Base-by-base conservation (phyloP, 2,888 invertebrate genomes). In the Dendrolimus pini region DNA sequence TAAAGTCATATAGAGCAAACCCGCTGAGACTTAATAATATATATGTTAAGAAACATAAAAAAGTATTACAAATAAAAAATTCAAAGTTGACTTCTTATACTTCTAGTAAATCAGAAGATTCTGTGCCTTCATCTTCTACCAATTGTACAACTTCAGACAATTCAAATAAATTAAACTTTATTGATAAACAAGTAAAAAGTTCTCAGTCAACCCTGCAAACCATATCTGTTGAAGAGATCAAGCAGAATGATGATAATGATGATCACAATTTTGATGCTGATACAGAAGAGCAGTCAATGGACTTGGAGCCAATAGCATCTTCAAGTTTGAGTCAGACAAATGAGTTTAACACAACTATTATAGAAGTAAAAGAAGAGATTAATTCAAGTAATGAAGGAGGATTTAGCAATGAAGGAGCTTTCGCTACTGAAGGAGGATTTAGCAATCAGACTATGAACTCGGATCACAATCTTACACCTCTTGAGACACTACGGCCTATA, bases 11-110 rank as follows among this genome's bases (percentile, higher is more conserved):
- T 61, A 78, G 72, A 64, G 76, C 69, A 62, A 80, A 79, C 61
- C 66, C 77, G 57, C 66, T 88, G 67, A 82, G 80, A 70, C 72
- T 88, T 67, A 89, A 86, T 68, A 89, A 88, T 67, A 79, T 87
- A 59, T 89, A 78, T 74, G 83, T 88, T 30, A 91, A 83, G 65
- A 91, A 91, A 67, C 76, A 83, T 60, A 91, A 89, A 63, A 91
- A 89, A 70, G 70, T 89, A 58, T 74, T 91, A 60, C 83, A 89
- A 62, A 91, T 91, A 56, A 90, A 88, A 62, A 89, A 89, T 69
- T 72, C 78, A 7, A 89, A 84, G 65, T 53, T 63, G 2, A 66
- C 68, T 56, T 57, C 68, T 54, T 56, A 61, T 30, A 62, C 59
- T 52, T 61, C 68, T 9, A 67, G 57, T 53, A 70, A 68, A 56